Evolutionary conservation across 2,888 invertebrate genomes (phyloP).

Genomic region (Drosophila fungiperda): DNA sequence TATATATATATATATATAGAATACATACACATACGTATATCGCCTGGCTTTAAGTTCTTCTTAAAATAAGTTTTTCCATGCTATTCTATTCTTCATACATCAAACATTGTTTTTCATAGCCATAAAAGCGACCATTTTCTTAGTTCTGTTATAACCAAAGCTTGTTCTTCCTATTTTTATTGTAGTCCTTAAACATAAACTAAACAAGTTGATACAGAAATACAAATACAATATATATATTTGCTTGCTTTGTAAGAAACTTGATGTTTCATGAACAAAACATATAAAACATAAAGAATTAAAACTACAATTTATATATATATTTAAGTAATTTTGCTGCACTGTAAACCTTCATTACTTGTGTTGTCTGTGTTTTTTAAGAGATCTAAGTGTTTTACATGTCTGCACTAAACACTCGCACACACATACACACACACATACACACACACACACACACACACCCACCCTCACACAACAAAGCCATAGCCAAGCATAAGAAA

Average conservation of each 20-base stretch:
- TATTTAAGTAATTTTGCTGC: conserved; percentile 24
- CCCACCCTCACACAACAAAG: conserved; percentile 16
- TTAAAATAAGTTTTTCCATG: conserved; percentile 3
- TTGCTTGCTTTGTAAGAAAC: conserved; percentile 23
- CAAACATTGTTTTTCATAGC: conserved; percentile 19
- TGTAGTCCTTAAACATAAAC: conserved; percentile 45
- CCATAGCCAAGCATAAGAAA: conserved; percentile 28
- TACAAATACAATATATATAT: conserved; percentile 15
- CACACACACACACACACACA: not conserved
- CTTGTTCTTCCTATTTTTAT: conserved; percentile 69
- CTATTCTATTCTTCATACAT: not conserved
- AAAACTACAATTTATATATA: conserved; percentile 3
- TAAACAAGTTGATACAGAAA: conserved; percentile 21
- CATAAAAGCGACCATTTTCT: conserved; percentile 11
- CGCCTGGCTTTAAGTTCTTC: conserved; percentile 26
- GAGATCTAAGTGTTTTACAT: conserved; percentile 39
- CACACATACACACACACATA: not conserved
- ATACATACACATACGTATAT: conserved; percentile 12
- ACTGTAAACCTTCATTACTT: conserved; percentile 19
- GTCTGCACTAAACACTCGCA: conserved; percentile 27
- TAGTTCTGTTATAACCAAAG: conserved; percentile 71
- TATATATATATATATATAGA: conserved; percentile 6
- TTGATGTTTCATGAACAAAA: conserved; percentile 35
- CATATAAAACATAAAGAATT: conserved; percentile 6
- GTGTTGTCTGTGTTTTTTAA: conserved; percentile 34